These are phyloP conservation scores for Podocnemis expansa DNA, from an alignment of 2,113 vertebrate genomes.

Conservation along the genomic window DNA sequence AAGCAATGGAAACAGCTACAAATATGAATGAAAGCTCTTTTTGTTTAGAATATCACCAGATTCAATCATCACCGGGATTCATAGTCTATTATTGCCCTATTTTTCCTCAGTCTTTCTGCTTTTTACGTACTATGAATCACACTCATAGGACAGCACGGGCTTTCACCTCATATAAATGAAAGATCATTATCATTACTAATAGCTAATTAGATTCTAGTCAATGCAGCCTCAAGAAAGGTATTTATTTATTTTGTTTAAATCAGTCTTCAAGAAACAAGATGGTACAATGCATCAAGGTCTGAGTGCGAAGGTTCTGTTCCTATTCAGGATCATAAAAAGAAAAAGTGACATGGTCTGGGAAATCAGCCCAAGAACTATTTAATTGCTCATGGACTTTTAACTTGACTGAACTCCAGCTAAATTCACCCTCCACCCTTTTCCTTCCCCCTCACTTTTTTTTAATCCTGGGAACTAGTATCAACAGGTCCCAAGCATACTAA, in stretches of 20 bases:
- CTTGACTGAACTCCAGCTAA: not conserved
- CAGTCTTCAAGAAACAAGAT: not conserved
- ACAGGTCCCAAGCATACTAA: slow-evolving; percentile 28
- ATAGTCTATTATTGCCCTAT: not conserved
- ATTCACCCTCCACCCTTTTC: not conserved
- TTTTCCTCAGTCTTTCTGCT: not conserved
- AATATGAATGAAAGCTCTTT: not conserved
- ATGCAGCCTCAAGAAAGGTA: not conserved
- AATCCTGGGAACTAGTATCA: slow-evolving; percentile 10
- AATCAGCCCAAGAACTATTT: not conserved
- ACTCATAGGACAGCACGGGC: not conserved
- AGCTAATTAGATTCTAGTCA: not conserved
- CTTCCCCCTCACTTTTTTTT: not conserved
- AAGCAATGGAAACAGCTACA: not conserved
- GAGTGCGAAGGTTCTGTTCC: rapidly evolving
- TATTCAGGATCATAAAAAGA: too few species aligned
- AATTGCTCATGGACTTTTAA: not conserved
- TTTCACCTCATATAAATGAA: not conserved
- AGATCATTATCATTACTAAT: not conserved
- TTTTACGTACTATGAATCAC: not conserved
- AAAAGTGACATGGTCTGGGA: not conserved
- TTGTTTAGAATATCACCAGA: not conserved
- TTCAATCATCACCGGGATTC: not conserved
- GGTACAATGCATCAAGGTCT: not conserved
- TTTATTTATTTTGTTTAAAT: slow-evolving; percentile 6